phyloP scores from a whole-genome alignment of 2,113 vertebrate species.

The Calyptommatus sinebrachiatus region DNA sequence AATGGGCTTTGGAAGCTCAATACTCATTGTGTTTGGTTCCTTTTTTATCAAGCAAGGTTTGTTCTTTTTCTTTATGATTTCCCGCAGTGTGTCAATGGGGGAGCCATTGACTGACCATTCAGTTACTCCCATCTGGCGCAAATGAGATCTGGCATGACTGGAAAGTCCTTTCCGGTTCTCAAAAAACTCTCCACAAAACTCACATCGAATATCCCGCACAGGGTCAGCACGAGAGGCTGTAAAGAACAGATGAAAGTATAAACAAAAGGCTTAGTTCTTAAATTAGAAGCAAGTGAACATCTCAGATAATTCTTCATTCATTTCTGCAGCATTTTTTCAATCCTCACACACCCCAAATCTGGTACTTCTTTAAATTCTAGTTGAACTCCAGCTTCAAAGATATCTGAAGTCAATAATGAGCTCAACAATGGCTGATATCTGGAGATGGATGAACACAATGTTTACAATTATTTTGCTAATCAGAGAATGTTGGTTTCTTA shows the following conservation, averaged over 20 bases:
- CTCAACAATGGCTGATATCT: not conserved
- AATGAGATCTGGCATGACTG: constrained; percentile 91
- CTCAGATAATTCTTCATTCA: not conserved
- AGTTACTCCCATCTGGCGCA: constrained; percentile 94
- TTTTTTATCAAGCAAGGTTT: constrained; percentile 72
- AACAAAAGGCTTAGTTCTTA: not conserved
- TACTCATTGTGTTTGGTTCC: constrained; percentile 74
- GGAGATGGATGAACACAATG: not conserved
- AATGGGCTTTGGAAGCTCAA: constrained; percentile 62
- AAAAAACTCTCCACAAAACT: constrained; percentile 94
- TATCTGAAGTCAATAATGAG: not conserved
- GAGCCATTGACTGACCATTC: constrained; percentile 95
- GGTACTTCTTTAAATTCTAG: not conserved
- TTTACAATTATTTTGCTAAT: not conserved
- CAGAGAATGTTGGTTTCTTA: not conserved
- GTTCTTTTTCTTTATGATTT: constrained; percentile 85
- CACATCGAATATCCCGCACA: constrained; percentile 85
- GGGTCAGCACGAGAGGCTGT: constrained; percentile 71
- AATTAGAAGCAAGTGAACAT: not conserved
- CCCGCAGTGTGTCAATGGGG: constrained; percentile 89
- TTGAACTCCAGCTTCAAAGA: not conserved
- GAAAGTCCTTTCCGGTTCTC: constrained; percentile 94
- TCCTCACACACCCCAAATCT: not conserved
- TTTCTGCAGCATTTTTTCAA: constrained; percentile 9
- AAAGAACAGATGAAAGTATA: not conserved